Percentiles rank a stretch among this genome's conserved stretches.
These are phyloP conservation scores for Athene cunicularia DNA, from an alignment of 2,113 vertebrate genomes.

Conservation along the genomic window DNA sequence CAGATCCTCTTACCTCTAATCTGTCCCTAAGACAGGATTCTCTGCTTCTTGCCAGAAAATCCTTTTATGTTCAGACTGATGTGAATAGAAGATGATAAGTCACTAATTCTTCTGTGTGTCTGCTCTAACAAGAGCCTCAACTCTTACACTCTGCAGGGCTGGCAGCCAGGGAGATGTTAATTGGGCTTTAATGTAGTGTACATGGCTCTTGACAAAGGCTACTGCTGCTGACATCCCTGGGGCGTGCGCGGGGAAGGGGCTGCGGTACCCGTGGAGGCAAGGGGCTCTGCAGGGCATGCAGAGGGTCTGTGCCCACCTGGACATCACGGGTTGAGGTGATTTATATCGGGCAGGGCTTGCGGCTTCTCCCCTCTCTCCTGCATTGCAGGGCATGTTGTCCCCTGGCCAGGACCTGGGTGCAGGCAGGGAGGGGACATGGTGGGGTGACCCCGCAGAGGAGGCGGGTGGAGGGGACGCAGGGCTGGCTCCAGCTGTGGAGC, in stretches of 20 bases:
- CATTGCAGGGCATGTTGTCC: background rate
- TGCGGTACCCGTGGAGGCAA: background rate
- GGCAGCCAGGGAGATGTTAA: constrained; percentile 7
- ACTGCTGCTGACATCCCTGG: background rate
- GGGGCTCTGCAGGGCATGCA: background rate
- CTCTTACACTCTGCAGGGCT: constrained; percentile 12
- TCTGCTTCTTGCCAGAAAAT: background rate
- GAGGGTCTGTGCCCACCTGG: background rate
- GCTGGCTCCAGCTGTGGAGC: background rate
- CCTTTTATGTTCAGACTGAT: constrained; percentile 12
- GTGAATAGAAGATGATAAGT: constrained; percentile 6
- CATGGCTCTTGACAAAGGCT: background rate
- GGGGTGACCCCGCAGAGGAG: background rate
- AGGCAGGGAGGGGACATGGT: rapidly evolving
- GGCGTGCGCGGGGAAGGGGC: background rate
- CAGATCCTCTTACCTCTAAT: constrained; percentile 45
- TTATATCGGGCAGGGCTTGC: background rate
- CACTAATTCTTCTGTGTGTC: constrained; percentile 4
- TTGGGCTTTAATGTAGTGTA: background rate
- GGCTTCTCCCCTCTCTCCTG: background rate
- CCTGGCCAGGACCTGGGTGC: rapidly evolving
- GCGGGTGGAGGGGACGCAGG: background rate
- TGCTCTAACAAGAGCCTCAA: background rate
- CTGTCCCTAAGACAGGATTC: background rate
- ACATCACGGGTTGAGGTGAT: rapidly evolving